phyloP scores from a whole-genome alignment of 2,113 vertebrate genomes.

The Tragulus kanchil region DNA sequence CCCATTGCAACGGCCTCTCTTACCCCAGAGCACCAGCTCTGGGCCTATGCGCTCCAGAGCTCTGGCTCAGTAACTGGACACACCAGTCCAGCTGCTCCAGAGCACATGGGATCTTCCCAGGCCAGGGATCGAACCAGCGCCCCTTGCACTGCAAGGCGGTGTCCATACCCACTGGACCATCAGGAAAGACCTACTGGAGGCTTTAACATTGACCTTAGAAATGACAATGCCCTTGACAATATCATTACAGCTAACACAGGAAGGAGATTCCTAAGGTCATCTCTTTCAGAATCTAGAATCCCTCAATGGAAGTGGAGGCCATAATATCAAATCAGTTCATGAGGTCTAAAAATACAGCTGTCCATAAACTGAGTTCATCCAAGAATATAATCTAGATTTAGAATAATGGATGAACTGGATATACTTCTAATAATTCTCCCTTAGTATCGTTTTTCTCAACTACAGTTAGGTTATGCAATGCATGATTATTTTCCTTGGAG shows the following conservation, averaged over 20 bases:
- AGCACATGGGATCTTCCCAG: too few species aligned
- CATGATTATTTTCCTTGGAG: constrained; percentile 2
- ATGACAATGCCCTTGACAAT: background rate
- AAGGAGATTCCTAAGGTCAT: background rate
- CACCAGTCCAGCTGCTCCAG: too few species aligned
- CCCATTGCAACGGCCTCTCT: too few species aligned
- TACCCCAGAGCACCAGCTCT: too few species aligned
- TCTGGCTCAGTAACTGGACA: too few species aligned
- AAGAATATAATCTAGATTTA: background rate
- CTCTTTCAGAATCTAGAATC: constrained; percentile 17
- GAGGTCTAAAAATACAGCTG: background rate
- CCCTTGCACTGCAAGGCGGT: too few species aligned
- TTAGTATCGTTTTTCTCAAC: background rate
- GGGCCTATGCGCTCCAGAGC: too few species aligned
- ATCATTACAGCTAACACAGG: background rate
- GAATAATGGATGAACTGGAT: background rate
- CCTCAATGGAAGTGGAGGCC: background rate
- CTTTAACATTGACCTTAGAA: background rate
- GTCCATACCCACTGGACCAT: too few species aligned
- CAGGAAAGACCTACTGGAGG: background rate
- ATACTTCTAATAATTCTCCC: background rate
- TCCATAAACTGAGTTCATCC: background rate
- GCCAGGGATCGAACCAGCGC: too few species aligned
- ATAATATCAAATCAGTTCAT: background rate
- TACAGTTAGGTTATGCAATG: background rate